phyloP scores from a whole-genome alignment of 2,797 vertebrate genomes.

The Peromyscus nudipes region DNA sequence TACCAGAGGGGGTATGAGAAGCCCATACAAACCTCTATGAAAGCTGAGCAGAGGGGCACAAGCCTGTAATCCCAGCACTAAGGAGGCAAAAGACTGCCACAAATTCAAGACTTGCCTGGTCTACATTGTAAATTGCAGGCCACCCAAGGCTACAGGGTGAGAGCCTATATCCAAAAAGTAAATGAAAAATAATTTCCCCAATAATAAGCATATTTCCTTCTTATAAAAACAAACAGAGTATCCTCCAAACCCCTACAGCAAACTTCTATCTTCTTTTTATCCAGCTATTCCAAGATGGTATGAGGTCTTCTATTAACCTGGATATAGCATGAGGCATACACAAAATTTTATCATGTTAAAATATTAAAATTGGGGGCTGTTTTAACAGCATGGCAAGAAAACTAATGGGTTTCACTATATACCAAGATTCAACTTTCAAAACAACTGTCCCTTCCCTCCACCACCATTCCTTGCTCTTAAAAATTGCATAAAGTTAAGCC shows the following conservation, averaged over 20 bases:
- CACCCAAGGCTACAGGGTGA: not conserved
- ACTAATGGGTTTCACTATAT: slow-evolving; percentile 30
- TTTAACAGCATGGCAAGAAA: slow-evolving; percentile 40
- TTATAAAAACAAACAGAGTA: not conserved
- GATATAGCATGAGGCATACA: not conserved
- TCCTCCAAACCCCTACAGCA: not conserved
- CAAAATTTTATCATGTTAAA: slow-evolving; percentile 14
- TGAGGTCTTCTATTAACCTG: not conserved
- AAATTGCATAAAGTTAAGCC: slow-evolving; percentile 38
- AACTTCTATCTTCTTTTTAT: not conserved
- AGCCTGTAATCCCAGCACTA: not conserved
- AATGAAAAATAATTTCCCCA: not conserved
- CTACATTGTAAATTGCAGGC: not conserved
- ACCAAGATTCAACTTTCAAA: not conserved
- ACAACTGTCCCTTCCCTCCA: not conserved
- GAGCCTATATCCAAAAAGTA: not conserved
- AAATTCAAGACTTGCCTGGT: not conserved
- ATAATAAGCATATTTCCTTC: not conserved
- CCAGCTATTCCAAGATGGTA: not conserved
- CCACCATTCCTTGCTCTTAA: not conserved
- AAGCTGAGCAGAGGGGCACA: not conserved
- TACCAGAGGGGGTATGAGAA: not conserved
- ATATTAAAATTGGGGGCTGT: not conserved
- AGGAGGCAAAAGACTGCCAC: not conserved
- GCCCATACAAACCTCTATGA: slow-evolving; percentile 13